These are phyloP conservation scores for Clarias macrocephalus DNA, from an alignment of 2,113 vertebrate species.

Conservation along the genomic window DNA sequence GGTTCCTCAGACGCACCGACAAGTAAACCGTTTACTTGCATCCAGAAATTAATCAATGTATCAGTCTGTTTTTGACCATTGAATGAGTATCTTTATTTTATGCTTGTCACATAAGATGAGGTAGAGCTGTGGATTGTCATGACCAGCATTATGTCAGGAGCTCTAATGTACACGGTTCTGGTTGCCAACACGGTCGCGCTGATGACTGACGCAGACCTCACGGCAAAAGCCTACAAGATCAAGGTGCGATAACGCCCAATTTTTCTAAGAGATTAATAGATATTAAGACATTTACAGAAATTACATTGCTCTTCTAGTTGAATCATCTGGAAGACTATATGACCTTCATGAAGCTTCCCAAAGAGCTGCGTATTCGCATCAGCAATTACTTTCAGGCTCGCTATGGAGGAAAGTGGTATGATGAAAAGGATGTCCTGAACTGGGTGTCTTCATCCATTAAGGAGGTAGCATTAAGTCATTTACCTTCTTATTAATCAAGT, in stretches of 20 bases:
- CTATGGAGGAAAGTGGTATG: conserved; percentile 64
- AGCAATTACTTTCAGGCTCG: conserved; percentile 73
- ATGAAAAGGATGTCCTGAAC: conserved; percentile 47
- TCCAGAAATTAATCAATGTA: neutral
- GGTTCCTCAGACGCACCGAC: conserved; percentile 70
- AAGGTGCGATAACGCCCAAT: conserved; percentile 60
- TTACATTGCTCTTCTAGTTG: conserved; percentile 21
- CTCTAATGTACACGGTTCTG: conserved; percentile 71
- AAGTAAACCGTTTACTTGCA: conserved; percentile 56
- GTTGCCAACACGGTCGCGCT: conserved; percentile 72
- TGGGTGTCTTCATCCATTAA: conserved; percentile 51
- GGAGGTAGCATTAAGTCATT: conserved; percentile 24
- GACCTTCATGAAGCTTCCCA: conserved; percentile 71
- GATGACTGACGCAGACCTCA: conserved; percentile 67
- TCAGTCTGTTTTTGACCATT: neutral
- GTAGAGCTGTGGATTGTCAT: conserved; percentile 75
- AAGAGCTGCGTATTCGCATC: conserved; percentile 66
- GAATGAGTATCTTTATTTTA: neutral
- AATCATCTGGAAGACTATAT: conserved; percentile 71
- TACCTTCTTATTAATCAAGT: neutral
- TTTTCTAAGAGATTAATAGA: neutral
- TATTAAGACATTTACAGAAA: neutral
- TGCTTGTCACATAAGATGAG: conserved; percentile 63
- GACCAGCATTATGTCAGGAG: conserved; percentile 75
- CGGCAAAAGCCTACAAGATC: conserved; percentile 71